phyloP scores from a whole-genome alignment of 2,888 invertebrate species.

The Latrodectus elegans region DNA sequence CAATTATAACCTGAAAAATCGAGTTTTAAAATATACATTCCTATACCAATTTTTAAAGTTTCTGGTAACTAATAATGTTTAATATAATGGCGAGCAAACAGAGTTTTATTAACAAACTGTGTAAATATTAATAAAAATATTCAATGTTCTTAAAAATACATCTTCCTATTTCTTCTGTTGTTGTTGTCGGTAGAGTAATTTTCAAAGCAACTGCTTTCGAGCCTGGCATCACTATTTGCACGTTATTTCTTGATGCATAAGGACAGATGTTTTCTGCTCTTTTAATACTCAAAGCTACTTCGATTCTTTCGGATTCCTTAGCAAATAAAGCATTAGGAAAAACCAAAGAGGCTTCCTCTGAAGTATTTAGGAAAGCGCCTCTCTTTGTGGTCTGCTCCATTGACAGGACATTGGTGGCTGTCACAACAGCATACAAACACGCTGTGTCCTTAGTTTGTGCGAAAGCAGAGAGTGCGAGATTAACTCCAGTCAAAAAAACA shows the following conservation, averaged over 20 bases:
- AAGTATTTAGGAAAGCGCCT: slow-evolving; percentile 32
- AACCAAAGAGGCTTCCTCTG: slow-evolving; percentile 24
- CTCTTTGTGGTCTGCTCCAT: slow-evolving; percentile 24
- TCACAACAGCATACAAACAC: slow-evolving; percentile 26
- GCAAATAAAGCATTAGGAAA: slow-evolving; percentile 15
- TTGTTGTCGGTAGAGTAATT: neutral
- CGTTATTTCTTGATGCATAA: neutral
- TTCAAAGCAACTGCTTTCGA: slow-evolving; percentile 46
- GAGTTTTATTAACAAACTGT: too few species aligned
- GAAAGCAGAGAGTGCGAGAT: slow-evolving; percentile 15
- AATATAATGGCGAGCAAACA: too few species aligned
- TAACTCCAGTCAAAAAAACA: slow-evolving; percentile 19
- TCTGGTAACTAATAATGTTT: too few species aligned
- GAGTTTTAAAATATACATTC: too few species aligned
- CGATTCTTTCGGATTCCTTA: slow-evolving; percentile 22
- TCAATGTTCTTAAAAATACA: slow-evolving; percentile 37
- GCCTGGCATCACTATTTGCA: slow-evolving; percentile 40
- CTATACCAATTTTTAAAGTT: too few species aligned
- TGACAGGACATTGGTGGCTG: slow-evolving; percentile 12
- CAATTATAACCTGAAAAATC: too few species aligned
- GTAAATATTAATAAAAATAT: slow-evolving; percentile 16
- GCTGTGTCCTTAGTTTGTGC: slow-evolving; percentile 20
- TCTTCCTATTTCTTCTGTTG: neutral
- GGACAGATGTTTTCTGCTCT: slow-evolving; percentile 42
- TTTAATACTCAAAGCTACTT: slow-evolving; percentile 29